Conservation (phyloP, 2,888 invertebrate species). For the Ceriagrion tenellum region DNA sequence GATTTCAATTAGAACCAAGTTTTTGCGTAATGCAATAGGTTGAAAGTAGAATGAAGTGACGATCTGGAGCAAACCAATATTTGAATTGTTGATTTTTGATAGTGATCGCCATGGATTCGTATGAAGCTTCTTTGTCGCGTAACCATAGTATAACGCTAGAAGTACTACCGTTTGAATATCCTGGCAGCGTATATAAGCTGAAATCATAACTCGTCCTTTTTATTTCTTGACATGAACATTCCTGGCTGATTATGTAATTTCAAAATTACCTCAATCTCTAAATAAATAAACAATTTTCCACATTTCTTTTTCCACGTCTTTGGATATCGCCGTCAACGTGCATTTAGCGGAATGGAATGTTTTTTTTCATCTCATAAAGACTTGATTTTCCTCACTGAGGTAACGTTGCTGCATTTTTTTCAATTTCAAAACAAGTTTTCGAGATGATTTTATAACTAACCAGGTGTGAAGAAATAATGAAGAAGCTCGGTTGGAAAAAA, state of each 20-base stretch:
- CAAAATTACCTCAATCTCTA: background rate
- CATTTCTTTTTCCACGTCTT: background rate
- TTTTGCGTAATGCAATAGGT: too few relatives aligned
- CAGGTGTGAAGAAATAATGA: background rate
- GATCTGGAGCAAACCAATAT: too few relatives aligned
- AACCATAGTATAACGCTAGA: background rate
- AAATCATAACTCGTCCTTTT: background rate
- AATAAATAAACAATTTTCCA: background rate
- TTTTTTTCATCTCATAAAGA: background rate
- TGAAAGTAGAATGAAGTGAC: too few relatives aligned
- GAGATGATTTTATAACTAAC: background rate
- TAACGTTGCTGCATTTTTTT: background rate
- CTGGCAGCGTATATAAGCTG: background rate
- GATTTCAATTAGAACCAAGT: too few relatives aligned
- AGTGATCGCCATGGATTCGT: too few relatives aligned
- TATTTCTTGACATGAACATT: background rate
- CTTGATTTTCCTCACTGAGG: background rate
- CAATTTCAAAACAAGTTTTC: background rate
- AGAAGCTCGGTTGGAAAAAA: background rate
- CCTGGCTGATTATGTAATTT: background rate
- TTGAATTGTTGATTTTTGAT: too few relatives aligned
- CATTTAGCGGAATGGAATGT: background rate
- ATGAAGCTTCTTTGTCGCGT: too few relatives aligned
- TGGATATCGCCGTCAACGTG: background rate
- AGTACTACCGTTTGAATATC: background rate